These are phyloP conservation scores for Benitochromis conjunctus DNA, from an alignment of 2,113 vertebrate species.

Conservation along the genomic window DNA sequence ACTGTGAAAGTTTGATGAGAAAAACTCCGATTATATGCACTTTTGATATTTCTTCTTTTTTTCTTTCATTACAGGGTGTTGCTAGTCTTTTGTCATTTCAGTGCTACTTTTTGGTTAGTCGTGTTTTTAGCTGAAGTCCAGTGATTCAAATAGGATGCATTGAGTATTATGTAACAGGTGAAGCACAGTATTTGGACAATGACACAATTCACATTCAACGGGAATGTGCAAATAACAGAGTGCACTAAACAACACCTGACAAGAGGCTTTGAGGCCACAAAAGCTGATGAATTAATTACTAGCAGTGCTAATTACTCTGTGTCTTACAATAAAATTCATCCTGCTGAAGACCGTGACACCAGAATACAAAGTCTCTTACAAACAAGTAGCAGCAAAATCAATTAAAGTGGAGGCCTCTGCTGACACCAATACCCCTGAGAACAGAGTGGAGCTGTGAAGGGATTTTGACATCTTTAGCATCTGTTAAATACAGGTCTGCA, in stretches of 20 bases:
- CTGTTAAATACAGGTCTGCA: background rate
- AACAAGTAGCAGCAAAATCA: background rate
- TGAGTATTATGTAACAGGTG: background rate
- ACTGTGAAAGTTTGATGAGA: background rate
- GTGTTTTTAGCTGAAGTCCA: background rate
- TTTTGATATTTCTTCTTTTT: background rate
- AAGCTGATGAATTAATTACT: background rate
- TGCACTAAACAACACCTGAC: background rate
- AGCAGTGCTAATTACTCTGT: background rate
- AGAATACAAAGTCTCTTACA: background rate
- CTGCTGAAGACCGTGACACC: background rate
- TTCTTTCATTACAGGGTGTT: background rate
- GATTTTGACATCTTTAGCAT: background rate
- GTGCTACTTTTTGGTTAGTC: background rate
- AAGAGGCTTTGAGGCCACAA: background rate
- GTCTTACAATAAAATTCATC: background rate
- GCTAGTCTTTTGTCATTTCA: background rate
- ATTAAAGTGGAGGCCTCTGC: background rate
- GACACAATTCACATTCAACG: background rate
- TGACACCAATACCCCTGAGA: background rate
- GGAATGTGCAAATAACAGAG: background rate
- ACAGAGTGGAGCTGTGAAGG: background rate
- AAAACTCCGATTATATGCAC: background rate
- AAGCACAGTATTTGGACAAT: background rate
- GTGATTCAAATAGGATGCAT: background rate